A percentile compares a stretch with the other conserved stretches of the same genome.
These are phyloP conservation scores for Rhombomys opimus DNA, from an alignment of 2,113 vertebrate genomes.

Conservation along the genomic window DNA sequence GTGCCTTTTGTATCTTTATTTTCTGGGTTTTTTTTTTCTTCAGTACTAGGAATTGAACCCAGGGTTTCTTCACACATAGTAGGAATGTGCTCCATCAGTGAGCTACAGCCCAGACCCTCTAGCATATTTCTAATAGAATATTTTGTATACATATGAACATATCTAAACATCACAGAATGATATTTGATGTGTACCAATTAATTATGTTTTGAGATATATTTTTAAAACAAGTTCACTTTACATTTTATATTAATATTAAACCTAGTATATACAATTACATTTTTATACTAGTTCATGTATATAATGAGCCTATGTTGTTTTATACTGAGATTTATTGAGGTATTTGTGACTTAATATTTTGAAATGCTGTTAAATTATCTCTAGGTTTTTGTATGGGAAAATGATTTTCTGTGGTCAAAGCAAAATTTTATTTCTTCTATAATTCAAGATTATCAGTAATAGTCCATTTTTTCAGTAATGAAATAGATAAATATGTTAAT, in stretches of 20 bases:
- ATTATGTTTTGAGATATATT: constrained; percentile 44
- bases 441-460: constrained; percentile 18
- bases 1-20: not conserved
- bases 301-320: not conserved
- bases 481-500: constrained; percentile 54
- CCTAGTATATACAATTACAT: not conserved
- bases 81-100: not conserved
- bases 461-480: constrained; percentile 25
- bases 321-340: constrained; percentile 52
- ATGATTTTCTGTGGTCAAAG: constrained; percentile 35
- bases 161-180: not conserved
- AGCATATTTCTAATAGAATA: constrained; percentile 49
- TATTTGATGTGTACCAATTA: constrained; percentile 17
- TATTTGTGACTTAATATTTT: constrained; percentile 11
- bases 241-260: constrained; percentile 38
- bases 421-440: constrained; percentile 40
- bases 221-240: constrained; percentile 40
- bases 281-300: not conserved
- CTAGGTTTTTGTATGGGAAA: not conserved
- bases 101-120: not conserved
- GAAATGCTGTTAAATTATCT: constrained; percentile 42
- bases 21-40: not conserved
- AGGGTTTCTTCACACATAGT: not conserved
- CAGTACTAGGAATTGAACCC: not conserved
- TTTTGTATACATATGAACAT: not conserved